Evolutionary conservation across 2,888 invertebrate genomes (phyloP).

Genomic region (Minunthozetes semirufus): DNA sequence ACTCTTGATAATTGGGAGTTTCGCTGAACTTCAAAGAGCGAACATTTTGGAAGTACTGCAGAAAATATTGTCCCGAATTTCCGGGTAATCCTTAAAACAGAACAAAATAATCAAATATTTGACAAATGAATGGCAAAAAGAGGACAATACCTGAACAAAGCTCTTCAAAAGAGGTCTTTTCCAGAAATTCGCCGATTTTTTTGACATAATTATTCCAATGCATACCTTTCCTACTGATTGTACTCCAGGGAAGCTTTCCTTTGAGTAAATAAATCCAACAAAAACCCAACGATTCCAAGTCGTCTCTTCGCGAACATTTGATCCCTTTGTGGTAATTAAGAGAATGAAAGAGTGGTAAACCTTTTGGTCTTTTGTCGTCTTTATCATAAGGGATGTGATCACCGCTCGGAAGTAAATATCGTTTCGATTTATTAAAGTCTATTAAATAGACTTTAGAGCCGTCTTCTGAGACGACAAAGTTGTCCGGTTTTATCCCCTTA

Average conservation of each 20-base stretch:
- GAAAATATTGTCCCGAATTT: not conserved
- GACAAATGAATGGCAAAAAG: not conserved
- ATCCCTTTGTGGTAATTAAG: slow-evolving; percentile 12
- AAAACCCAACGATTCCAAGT: not conserved
- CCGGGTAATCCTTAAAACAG: not conserved
- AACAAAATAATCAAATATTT: not conserved
- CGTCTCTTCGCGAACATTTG: not conserved
- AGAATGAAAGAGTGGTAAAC: slow-evolving; percentile 11
- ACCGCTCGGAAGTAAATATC: not conserved
- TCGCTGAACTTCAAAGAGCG: not conserved
- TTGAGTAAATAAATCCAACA: slow-evolving; percentile 16
- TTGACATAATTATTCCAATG: not conserved
- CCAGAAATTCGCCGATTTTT: not conserved
- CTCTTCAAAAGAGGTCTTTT: not conserved
- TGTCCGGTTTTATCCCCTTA: slow-evolving; percentile 13
- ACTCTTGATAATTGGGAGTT: not conserved
- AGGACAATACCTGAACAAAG: not conserved
- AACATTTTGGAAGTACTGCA: not conserved
- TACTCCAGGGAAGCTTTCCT: slow-evolving; percentile 4
- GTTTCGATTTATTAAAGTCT: slow-evolving; percentile 13
- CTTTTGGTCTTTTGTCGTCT: not conserved
- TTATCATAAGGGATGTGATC: not conserved
- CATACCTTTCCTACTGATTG: not conserved
- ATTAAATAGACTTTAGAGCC: not conserved
- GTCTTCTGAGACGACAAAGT: slow-evolving; percentile 12